A percentile compares a stretch with the other conserved stretches of the same genome.
phyloP scores from a whole-genome alignment of 2,797 vertebrate species.

The Amblyraja radiata region DNA sequence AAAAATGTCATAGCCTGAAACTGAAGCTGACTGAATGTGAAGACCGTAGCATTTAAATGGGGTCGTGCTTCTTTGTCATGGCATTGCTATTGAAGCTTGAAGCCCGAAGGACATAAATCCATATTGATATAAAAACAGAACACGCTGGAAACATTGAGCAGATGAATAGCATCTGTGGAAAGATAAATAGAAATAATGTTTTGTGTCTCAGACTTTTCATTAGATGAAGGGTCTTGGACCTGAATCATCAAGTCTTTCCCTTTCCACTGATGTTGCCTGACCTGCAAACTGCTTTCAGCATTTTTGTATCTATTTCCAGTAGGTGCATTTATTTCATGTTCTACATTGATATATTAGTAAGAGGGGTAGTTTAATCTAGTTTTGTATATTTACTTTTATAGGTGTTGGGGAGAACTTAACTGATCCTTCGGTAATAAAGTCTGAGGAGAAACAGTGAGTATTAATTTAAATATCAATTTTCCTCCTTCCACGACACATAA shows the following conservation, averaged over 20 bases:
- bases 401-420: slow-evolving; percentile 95
- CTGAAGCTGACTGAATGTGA: no score
- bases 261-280: no score
- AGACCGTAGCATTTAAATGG: neutral
- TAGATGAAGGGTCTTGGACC: no score
- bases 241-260: no score
- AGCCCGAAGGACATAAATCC: neutral
- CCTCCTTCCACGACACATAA: slow-evolving; percentile 23
- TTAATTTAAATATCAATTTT: neutral
- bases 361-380: neutral
- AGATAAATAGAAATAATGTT: no score
- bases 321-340: no score
- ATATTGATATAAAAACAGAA: neutral
- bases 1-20: no score
- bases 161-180: no score
- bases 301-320: no score
- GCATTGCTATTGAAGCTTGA: neutral
- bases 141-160: no score
- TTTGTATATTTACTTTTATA: slow-evolving; percentile 47
- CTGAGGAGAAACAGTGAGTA: slow-evolving; percentile 88
- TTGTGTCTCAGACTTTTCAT: no score
- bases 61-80: neutral
- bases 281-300: no score
- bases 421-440: slow-evolving; percentile 95
- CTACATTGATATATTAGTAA: neutral